phyloP scores from a whole-genome alignment of 2,888 invertebrate genomes.

The Lasius fuliginosus region DNA sequence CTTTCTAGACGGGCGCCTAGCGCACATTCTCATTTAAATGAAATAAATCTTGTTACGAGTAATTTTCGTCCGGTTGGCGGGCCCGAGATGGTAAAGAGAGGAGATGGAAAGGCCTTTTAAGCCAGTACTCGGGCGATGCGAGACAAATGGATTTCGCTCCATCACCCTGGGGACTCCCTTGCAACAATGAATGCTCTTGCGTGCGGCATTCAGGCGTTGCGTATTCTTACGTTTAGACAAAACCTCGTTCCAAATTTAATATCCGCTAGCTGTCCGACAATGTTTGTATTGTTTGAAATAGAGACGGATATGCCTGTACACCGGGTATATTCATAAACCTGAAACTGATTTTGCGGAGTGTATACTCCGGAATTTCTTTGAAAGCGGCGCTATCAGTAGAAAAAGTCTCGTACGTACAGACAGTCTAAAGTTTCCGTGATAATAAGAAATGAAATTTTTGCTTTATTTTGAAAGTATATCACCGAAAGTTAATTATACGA shows the following conservation, averaged over 20 bases:
- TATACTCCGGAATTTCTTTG: not conserved
- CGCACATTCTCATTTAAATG: slow-evolving; percentile 84
- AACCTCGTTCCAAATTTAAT: slow-evolving; percentile 57
- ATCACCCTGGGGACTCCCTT: slow-evolving; percentile 67
- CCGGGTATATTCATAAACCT: slow-evolving; percentile 32
- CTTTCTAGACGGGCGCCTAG: slow-evolving; percentile 77
- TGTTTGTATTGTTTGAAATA: slow-evolving; percentile 48
- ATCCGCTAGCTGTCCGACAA: slow-evolving; percentile 44
- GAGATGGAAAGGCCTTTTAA: slow-evolving; percentile 75
- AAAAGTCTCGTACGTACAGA: not conserved
- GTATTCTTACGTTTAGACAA: slow-evolving; percentile 52
- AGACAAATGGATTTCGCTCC: slow-evolving; percentile 81
- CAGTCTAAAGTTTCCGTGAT: not conserved
- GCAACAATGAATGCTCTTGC: slow-evolving; percentile 62
- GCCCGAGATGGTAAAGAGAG: slow-evolving; percentile 67
- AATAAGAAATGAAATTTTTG: not conserved
- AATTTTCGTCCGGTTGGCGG: slow-evolving; percentile 78
- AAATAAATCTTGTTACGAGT: slow-evolving; percentile 84
- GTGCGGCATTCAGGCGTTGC: slow-evolving; percentile 46
- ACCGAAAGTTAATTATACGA: not conserved
- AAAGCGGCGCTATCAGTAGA: not conserved
- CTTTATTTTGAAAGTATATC: not conserved
- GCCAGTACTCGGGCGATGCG: slow-evolving; percentile 72
- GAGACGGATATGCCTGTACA: slow-evolving; percentile 38
- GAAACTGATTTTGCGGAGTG: slow-evolving; percentile 12